Conservation (phyloP, 2,113 vertebrate genomes). For the Orcinus orca region DNA sequence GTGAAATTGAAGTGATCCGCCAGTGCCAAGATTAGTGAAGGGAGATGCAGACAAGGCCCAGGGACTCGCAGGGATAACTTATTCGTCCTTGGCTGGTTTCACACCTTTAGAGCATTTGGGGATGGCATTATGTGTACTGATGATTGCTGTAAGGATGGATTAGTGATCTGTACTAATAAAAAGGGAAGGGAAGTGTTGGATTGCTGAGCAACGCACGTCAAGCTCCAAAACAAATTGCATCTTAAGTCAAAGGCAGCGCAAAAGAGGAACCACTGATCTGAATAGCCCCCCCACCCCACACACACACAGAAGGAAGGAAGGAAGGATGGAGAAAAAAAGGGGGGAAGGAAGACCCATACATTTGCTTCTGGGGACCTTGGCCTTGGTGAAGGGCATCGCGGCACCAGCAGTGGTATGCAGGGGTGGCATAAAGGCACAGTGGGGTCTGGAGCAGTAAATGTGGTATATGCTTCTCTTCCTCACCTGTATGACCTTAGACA, state of each 20-base stretch:
- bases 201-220: fast-evolving
- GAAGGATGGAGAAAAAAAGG: not conserved
- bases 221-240: not conserved
- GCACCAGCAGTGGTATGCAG: fast-evolving
- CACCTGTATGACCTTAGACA: not conserved
- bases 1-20: fast-evolving
- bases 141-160: not conserved
- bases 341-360: fast-evolving
- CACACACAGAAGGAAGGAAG: not conserved
- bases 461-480: fast-evolving
- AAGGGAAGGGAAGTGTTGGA: not conserved
- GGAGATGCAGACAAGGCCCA: fast-evolving
- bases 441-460: fast-evolving
- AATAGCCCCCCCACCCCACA: not conserved
- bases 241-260: not conserved
- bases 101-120: not conserved
- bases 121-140: fast-evolving
- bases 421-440: fast-evolving
- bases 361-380: not conserved
- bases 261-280: not conserved
- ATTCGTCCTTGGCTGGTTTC: not conserved
- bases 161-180: not conserved
- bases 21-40: fast-evolving
- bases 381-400: fast-evolving
- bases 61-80: fast-evolving